Evolutionary conservation across 2,888 invertebrate genomes (phyloP).

Genomic region (Dorcus parallelipipedus): DNA sequence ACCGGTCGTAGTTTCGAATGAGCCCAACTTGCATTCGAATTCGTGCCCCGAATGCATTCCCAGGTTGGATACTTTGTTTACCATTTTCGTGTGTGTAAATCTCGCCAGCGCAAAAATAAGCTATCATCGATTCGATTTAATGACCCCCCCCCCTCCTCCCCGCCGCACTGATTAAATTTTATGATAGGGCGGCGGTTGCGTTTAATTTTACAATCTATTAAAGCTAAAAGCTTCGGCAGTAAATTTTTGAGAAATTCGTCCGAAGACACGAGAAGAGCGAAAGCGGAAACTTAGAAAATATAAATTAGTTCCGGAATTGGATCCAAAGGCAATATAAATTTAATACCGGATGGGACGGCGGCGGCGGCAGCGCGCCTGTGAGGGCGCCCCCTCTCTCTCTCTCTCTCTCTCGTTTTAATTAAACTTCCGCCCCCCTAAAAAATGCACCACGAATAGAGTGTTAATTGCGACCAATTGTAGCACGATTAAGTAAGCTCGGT

Average conservation of each 20-base stretch:
- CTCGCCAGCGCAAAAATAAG: no score
- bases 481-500: conserved; percentile 27
- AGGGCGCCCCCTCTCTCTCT: no score
- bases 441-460: conserved; percentile 22
- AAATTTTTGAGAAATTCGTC: neutral
- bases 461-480: conserved; percentile 30
- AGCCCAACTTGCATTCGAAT: no score
- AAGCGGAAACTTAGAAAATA: conserved; percentile 10
- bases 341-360: conserved; percentile 13
- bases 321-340: conserved; percentile 24
- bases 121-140: no score
- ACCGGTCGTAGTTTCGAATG: no score
- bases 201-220: neutral
- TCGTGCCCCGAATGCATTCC: no score
- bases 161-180: no score
- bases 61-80: no score
- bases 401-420: conserved; percentile 10
- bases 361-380: neutral
- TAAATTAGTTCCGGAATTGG: conserved; percentile 19
- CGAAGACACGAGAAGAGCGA: neutral
- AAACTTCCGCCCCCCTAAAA: conserved; percentile 16
- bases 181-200: neutral
- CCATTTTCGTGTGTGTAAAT: no score
- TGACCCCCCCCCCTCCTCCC: no score
- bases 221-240: neutral